Evolutionary conservation across 2,797 vertebrate species (phyloP).

Genomic region (Myotis myotis): DNA sequence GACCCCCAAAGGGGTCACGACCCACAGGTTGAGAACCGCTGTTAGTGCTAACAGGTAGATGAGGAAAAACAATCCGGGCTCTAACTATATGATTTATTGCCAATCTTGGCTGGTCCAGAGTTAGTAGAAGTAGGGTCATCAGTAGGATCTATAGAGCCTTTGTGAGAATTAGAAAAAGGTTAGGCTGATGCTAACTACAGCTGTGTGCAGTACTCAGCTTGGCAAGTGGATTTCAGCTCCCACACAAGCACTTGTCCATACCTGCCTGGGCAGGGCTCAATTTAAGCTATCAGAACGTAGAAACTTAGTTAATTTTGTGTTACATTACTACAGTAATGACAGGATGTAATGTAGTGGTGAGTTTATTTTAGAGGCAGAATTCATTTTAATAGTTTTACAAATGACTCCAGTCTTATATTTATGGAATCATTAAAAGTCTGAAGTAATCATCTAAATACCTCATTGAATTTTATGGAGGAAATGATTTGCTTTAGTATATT

Average conservation of each 20-base stretch:
- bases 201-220: background rate
- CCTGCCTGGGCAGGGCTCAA: background rate
- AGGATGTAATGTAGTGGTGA: constrained; percentile 37
- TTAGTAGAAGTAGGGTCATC: background rate
- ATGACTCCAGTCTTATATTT: constrained; percentile 51
- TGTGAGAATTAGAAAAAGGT: background rate
- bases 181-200: background rate
- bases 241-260: background rate
- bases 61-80: background rate
- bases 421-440: constrained; percentile 30
- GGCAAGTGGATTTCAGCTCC: background rate
- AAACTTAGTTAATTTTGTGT: constrained; percentile 30
- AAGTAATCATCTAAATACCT: constrained; percentile 35
- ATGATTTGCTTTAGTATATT: constrained; percentile 32
- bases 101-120: background rate
- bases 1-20: too few species aligned
- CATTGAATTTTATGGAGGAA: constrained; percentile 50
- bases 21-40: too few species aligned
- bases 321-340: constrained; percentile 35
- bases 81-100: background rate
- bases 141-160: background rate
- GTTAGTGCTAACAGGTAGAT: background rate
- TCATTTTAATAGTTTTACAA: constrained; percentile 56
- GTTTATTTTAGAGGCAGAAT: constrained; percentile 63
- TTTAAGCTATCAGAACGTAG: background rate